Evolutionary conservation across 2,888 invertebrate genomes (phyloP).

Genomic region (Parascotia fuliginaria): DNA sequence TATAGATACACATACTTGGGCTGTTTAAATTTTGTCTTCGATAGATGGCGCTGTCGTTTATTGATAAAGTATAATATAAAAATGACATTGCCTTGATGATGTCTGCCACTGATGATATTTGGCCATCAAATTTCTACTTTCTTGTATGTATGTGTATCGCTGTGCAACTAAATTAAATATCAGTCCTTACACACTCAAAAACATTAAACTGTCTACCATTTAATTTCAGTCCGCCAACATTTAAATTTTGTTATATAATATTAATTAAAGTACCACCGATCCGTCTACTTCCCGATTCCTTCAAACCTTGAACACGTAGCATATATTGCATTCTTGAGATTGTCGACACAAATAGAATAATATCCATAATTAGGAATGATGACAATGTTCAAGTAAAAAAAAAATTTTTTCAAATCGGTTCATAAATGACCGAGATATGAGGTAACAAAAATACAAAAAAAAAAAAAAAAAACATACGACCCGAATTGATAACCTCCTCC

Average conservation of each 20-base stretch:
- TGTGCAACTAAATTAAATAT: slow-evolving; percentile 6
- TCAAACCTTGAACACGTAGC: slow-evolving; percentile 18
- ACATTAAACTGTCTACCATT: slow-evolving; percentile 25
- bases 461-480: too few species aligned
- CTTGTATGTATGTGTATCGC: too few species aligned
- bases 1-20: too few species aligned
- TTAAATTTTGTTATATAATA: slow-evolving; percentile 16
- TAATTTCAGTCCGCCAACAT: slow-evolving; percentile 41
- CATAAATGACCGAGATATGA: too few species aligned
- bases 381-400: too few species aligned
- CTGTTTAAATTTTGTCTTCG: not conserved
- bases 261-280: slow-evolving; percentile 39
- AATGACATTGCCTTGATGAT: too few species aligned
- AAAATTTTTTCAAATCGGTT: too few species aligned
- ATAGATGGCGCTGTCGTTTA: slow-evolving; percentile 1
- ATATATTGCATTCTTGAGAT: not conserved
- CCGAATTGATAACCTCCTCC: too few species aligned
- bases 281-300: slow-evolving; percentile 46
- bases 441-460: too few species aligned
- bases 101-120: too few species aligned
- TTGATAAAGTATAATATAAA: too few species aligned
- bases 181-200: slow-evolving; percentile 8
- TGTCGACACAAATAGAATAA: slow-evolving; percentile 7
- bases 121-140: too few species aligned
- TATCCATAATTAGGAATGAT: slow-evolving; percentile 10